Base-by-base conservation (phyloP, 2,113 vertebrate species). In the Thunnus maccoyii region DNA sequence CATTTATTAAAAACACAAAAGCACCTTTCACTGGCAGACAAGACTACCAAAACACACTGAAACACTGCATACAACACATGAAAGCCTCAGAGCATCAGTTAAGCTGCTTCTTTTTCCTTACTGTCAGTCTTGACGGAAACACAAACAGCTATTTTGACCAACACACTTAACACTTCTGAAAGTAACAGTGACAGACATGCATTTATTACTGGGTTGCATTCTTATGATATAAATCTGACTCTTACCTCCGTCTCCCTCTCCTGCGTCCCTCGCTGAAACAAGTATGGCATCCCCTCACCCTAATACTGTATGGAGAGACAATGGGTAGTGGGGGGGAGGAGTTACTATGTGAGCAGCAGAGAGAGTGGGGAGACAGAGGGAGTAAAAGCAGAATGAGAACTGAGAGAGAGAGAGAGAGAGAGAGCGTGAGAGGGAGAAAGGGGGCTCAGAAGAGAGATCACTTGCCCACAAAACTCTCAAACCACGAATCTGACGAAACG, bases 251-350 rank as follows among this genome's bases (percentile, higher is more conserved):
- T 86, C 76, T 86, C 56, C 76, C 82, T 86, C 76, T 88, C 83
- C 78, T 76, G 86, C 69, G 73, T 90, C 90, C 84, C 83, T 89
- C 71, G 82, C 91, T 82, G 91, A 90, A 91, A 82, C 67, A 58
- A 87, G 75, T 84, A 89, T 91, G 88, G 91, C 90, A 93, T 92
- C 93, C 89, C 87, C 78, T 89, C 87, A 88, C 87, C 83, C 87
- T 81, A 56, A 88, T 91, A 93, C 93, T 94, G 94, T 93, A 94
- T 86, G 71, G 85, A 88, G 87, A 94, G 90, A 93, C 93, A 95
- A 94, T 95, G 88, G 93, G 79, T 86, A 85, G 90, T 63, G 69
- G 89, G 84, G 82, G 80, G 92, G 90, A 88, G 92, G 90, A 91
- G 91, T 91, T 90, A 92, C 90, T 85, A 84, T 89, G 88, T 77